Evolutionary conservation across 2,888 invertebrate species (phyloP), one percentile per base, ranked within the genome.

Genomic region (Gortyna flavago): DNA sequence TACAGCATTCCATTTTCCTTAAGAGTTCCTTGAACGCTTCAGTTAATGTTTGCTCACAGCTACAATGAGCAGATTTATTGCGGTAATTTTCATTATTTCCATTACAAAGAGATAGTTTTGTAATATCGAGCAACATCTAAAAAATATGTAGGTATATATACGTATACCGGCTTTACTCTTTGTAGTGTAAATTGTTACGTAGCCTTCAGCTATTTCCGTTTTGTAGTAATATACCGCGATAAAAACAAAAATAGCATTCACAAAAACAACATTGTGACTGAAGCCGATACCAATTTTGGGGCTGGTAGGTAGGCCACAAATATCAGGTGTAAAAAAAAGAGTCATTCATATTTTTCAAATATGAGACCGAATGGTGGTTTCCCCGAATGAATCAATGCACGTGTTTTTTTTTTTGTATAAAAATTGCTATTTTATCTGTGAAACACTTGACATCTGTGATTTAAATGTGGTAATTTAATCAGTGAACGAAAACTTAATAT

Each of bases 1-100:
- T 81, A 75, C 18, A 48, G 38, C 21, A 38, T 65, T 18, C 62
- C 41, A 81, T 71, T 85, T 74, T 81, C 80, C 51, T 70, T 59
- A 51, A 62, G 48, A 79, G 69, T 81, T 72, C 54, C 32, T 44
- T 81, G 68, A 81, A 79, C 84, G 13, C 32, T 64, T 6, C 16
- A 38, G 18, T n/a, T 2, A 35, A 35, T 18, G 51, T 29, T 54
- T 18, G 0, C 16, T 44, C 35, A 21, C n/a, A 18, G 78, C 44
- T 65, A 41, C 35, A 35, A 35, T 25, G 3, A 29, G n/a, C 8
- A 38, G 7, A 18, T 54, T 59, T 51, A 18, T 35, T 44, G 5
- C 11, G 7, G n/a, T n/a, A 11, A 32, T 32, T 32, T 41, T 35
- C 16, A 51, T 62, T 25, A 25, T 0, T 18, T 29, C 3, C 9